phyloP scores from a whole-genome alignment of 2,888 invertebrate species.

The Clanis bilineata region DNA sequence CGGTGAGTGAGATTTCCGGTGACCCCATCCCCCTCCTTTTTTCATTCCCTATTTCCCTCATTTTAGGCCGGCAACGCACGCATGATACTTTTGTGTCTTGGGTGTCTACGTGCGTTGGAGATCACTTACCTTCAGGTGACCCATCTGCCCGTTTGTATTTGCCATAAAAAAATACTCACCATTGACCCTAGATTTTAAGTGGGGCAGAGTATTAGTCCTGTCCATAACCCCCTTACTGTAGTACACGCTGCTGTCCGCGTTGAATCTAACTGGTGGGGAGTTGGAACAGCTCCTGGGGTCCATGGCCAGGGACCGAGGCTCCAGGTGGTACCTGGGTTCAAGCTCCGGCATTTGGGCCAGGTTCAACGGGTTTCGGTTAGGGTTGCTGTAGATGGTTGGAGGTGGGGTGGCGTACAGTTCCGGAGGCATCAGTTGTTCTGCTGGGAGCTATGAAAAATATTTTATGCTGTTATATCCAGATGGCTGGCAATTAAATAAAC shows the following conservation, averaged over 20 bases:
- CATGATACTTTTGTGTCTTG: too few relatives aligned
- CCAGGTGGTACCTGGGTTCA: slow-evolving; percentile 51
- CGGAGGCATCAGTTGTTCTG: slow-evolving; percentile 72
- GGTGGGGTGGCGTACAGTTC: slow-evolving; percentile 64
- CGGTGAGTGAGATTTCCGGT: too few relatives aligned
- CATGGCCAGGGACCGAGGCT: slow-evolving; percentile 37
- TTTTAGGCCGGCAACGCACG: too few relatives aligned
- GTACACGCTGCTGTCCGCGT: slow-evolving; percentile 61
- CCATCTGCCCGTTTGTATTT: too few relatives aligned
- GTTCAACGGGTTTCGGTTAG: slow-evolving; percentile 60
- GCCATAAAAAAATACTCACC: too few relatives aligned
- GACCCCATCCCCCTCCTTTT: too few relatives aligned
- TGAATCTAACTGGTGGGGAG: slow-evolving; percentile 69
- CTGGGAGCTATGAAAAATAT: slow-evolving; percentile 54
- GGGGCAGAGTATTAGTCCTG: slow-evolving; percentile 59
- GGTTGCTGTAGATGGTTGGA: slow-evolving; percentile 63
- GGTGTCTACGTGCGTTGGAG: too few relatives aligned
- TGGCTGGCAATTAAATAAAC: too few relatives aligned
- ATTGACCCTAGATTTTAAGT: slow-evolving; percentile 57
- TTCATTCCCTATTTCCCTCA: too few relatives aligned
- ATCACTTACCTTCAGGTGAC: too few relatives aligned
- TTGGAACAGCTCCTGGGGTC: slow-evolving; percentile 62
- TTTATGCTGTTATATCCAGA: too few relatives aligned
- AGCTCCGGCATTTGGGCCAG: slow-evolving; percentile 67
- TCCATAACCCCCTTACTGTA: slow-evolving; percentile 58